Conservation (phyloP, 2,888 invertebrate genomes). For the Empis livida region DNA sequence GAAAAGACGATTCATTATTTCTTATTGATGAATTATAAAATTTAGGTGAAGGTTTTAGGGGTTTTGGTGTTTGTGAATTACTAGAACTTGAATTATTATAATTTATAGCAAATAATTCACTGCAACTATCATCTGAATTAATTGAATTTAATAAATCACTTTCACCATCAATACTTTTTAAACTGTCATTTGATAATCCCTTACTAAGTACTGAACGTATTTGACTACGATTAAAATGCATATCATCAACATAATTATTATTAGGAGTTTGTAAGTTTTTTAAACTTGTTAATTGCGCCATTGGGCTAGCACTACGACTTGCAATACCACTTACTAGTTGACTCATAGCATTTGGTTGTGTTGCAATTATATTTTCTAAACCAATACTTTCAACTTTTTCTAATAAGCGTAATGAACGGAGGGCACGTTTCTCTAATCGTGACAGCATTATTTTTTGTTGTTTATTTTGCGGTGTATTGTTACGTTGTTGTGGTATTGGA, state of each 20-base stretch:
- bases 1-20: conserved; percentile 28
- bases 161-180: conserved; percentile 9
- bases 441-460: conserved; percentile 31
- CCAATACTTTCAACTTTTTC: conserved; percentile 57
- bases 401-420: conserved; percentile 43
- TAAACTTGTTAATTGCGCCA: conserved; percentile 66
- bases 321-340: conserved; percentile 41
- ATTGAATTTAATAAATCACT: conserved; percentile 9
- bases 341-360: conserved; percentile 44
- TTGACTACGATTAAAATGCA: conserved; percentile 37
- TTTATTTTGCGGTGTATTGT: conserved; percentile 22
- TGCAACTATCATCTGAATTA: conserved; percentile 16
- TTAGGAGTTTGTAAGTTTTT: conserved; percentile 41
- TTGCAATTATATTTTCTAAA: conserved; percentile 51
- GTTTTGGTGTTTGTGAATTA: neutral
- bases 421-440: conserved; percentile 32
- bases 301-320: conserved; percentile 60
- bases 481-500: conserved; percentile 23
- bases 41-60: too few relatives aligned
- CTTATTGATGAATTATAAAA: conserved; percentile 19
- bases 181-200: conserved; percentile 18
- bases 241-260: conserved; percentile 30
- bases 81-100: conserved; percentile 16
- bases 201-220: conserved; percentile 28
- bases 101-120: conserved; percentile 8